Evolutionary conservation across 2,113 vertebrate genomes (phyloP).

Genomic region (Pterophyllum scalare): DNA sequence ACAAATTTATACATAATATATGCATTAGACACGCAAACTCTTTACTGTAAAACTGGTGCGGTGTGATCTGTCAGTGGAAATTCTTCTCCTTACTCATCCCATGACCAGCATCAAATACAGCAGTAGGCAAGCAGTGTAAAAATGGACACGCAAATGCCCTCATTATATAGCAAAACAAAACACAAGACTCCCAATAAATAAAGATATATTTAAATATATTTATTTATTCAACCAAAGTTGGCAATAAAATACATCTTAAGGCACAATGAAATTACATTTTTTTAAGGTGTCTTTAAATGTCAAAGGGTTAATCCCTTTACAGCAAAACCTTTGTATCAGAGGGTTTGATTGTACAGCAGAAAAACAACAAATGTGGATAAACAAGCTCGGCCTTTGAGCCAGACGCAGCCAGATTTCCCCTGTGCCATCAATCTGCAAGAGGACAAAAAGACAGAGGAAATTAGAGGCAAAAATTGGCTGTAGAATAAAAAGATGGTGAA

Average conservation of each 20-base stretch:
- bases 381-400: not conserved
- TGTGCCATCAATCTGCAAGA: slow-evolving; percentile 45
- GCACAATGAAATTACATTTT: not conserved
- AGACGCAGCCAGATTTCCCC: not conserved
- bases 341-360: not conserved
- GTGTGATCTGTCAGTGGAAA: not conserved
- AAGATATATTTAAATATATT: not conserved
- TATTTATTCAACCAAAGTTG: not conserved
- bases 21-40: not conserved
- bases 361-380: not conserved
- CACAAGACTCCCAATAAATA: not conserved
- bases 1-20: not conserved
- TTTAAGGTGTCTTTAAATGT: not conserved
- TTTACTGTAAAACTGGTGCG: not conserved
- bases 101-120: not conserved
- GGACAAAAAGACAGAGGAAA: slow-evolving; percentile 17
- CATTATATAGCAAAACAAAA: slow-evolving; percentile 9
- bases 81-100: not conserved
- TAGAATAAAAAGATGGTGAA: not conserved
- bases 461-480: slow-evolving; percentile 15
- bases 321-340: not conserved
- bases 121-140: not conserved
- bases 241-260: not conserved
- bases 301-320: not conserved
- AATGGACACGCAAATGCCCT: not conserved